Conservation (phyloP, 2,888 invertebrate species). For the Microchrysa polita region DNA sequence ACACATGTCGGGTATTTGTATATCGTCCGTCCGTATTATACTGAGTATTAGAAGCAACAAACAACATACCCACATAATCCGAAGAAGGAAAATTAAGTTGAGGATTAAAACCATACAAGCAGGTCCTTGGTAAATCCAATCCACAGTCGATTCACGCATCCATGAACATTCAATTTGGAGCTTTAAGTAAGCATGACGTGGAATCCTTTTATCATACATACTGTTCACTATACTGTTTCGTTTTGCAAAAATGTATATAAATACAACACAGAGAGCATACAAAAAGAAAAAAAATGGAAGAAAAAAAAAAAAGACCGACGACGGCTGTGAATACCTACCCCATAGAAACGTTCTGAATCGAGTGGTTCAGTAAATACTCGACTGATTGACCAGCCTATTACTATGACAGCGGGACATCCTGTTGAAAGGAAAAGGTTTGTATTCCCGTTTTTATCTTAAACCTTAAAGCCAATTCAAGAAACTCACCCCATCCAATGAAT, state of each 20-base stretch:
- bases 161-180: conserved; percentile 74
- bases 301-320: too few species aligned
- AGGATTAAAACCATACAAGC: conserved; percentile 81
- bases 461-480: not conserved
- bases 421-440: not conserved
- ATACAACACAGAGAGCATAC: not conserved
- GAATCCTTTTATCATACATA: too few species aligned
- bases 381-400: conserved; percentile 60
- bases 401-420: conserved; percentile 61
- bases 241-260: too few species aligned
- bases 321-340: conserved; percentile 55
- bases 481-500: conserved; percentile 88
- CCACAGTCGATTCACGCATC: conserved; percentile 81
- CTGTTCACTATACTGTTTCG: too few species aligned
- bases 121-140: conserved; percentile 89
- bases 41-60: too few species aligned
- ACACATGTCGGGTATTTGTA: too few species aligned
- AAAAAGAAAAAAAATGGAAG: not conserved
- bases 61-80: conserved; percentile 86
- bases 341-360: conserved; percentile 60
- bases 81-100: conserved; percentile 82
- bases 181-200: conserved; percentile 53
- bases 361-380: conserved; percentile 59
- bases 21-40: too few species aligned
- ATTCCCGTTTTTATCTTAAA: not conserved